Base-by-base conservation (phyloP, 2,797 vertebrate species). In the Meriones psammophilus region DNA sequence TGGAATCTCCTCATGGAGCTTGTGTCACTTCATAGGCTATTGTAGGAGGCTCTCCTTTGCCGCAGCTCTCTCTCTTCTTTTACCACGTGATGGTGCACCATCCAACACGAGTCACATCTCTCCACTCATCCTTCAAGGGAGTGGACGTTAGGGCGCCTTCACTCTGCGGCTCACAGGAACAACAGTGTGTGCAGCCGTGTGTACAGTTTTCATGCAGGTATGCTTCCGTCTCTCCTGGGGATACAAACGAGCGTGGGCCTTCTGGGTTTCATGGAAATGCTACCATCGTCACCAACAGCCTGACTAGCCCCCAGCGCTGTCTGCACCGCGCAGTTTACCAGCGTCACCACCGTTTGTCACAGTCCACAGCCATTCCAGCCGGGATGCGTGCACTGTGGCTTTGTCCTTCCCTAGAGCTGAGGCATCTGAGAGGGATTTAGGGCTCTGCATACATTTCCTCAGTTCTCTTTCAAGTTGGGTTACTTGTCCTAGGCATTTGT, bases 31-130 rank as follows among this genome's bases (percentile, higher is more conserved):
- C 42, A 22, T 28, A 2, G 8, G 18, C 2, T 85, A 33, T 22
- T 46, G 10, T 22, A 10, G 4, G 5, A 46, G 39, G 28, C 28
- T 85, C 42, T 13, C 5, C 18, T 50, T 13, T 20, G 20, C 64
- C n/a, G 30, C 50, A 79, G 30, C 56, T 17, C 56, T 58, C 56
- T 58, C 13, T 58, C 56, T 2, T 26, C 3, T 5, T 56, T 39
- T 5, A 13, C 0, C 30, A 28, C 42, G 0, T 33, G 26, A 30
- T 4, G 13, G 88, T 7, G 0, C 5, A 24, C 50, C 46, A 0
- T 1, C 4, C 46, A 8, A 14, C 4, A 3, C 0, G 1, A 1
- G 24, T 8, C 39, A 22, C 30, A 5, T 24, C 36, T 33, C 18
- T 6, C 39, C 8, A 0, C 2, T 18, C 60, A 18, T 64, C 36